Base-by-base conservation (phyloP, 2,888 invertebrate genomes). In the Zhuqinia jingwanae region DNA sequence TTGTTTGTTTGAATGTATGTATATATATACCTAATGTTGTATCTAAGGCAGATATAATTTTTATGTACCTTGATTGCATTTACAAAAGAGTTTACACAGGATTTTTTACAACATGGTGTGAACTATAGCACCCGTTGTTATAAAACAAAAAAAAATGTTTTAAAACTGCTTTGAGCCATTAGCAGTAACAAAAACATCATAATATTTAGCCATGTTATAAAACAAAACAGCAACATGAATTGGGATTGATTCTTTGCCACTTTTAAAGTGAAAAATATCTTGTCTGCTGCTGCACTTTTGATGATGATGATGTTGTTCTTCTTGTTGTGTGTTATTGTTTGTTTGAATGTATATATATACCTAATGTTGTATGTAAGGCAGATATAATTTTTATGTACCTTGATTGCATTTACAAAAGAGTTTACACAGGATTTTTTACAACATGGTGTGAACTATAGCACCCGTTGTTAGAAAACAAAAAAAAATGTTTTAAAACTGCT, bases 31-130 rank as follows among this genome's bases (percentile, higher is more conserved):
- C 13, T 50, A 13, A 8, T 3, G 3, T 36, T 3, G 36, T 36
- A 8, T 36, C 5, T 8, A 36, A 36, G 36, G 8, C 36, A 6
- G 36, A 36, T 36, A 36, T n/a, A n/a, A n/a, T 50, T 50, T 50
- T 15, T 10, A 47, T 2, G 65, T 45, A 45, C 22, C 20, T n/a
- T 47, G 68, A 68, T 68, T 47, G 20, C 36, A 50, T 42, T 27
- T 63, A 83, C 83, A 76, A 63, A 83, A 83, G 36, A 65, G 76
- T 65, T 83, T 83, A 83, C 50, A 82, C 75, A 65, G 65, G n/a
- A n/a, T n/a, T 83, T 83, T 83, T 83, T 83, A 83, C 83, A 83
- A 76, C 83, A 76, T 63, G 76, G 83, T 83, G 83, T 83, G 83
- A 83, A 83, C 76, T 76, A 50, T 60, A 82, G 50, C 70, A 65